Conservation (phyloP, 2,797 vertebrate genomes). For the Heterohyrax brucei region DNA sequence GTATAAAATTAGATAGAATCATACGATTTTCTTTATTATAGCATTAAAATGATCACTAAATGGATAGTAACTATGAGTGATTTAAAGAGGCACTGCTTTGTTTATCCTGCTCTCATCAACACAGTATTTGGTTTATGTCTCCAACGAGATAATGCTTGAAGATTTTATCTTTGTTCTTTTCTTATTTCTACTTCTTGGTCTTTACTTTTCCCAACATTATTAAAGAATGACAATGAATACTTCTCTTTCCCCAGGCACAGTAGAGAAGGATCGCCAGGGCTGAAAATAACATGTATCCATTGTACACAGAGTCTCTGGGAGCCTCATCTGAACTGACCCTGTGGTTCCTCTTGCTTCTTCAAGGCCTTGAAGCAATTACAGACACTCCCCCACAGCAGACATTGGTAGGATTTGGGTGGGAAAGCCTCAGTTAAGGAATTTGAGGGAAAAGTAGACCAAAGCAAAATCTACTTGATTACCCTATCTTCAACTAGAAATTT, state of each 20-base stretch:
- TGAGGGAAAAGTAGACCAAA: neutral
- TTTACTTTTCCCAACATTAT: neutral
- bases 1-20: neutral
- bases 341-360: neutral
- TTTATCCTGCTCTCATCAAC: neutral
- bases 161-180: constrained; percentile 9
- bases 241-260: no score
- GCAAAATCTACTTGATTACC: neutral
- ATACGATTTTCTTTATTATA: constrained; percentile 37
- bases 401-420: constrained; percentile 15
- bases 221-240: neutral
- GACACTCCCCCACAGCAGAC: neutral
- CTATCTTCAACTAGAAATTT: neutral
- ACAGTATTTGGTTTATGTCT: constrained; percentile 3
- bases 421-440: neutral
- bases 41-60: constrained; percentile 29
- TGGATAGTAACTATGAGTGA: neutral
- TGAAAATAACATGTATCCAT: neutral
- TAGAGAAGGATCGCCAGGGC: no score
- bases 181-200: neutral
- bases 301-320: neutral
- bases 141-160: neutral
- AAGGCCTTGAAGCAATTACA: neutral
- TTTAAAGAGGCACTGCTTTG: neutral
- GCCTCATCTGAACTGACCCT: neutral